Evolutionary conservation across 2,797 vertebrate species (phyloP), one percentile per base, ranked within the genome.

Genomic region (Parotocinclus haroldoi): DNA sequence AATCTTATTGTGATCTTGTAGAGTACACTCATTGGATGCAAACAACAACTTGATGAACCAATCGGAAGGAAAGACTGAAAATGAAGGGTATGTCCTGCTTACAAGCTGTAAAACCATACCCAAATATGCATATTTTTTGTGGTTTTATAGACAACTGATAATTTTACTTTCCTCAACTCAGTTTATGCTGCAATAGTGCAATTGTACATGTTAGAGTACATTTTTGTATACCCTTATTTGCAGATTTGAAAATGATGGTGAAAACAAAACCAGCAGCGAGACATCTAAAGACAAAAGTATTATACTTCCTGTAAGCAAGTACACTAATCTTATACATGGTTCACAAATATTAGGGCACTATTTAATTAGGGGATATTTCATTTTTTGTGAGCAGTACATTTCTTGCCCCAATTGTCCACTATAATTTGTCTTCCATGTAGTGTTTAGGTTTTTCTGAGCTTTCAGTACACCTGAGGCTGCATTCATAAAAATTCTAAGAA

Each of bases 1-100:
- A 14, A 17, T 51, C n/a, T 60, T 10, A 38, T 42, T 46, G 18
- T 38, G 56, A 1, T 49, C 11, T 71, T 60, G 3, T 45, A 71
- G 69, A 49, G 42, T 36, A 50, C 12, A 27, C 39, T 44, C 16
- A n/a, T 50, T 53, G 50, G 57, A 66, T 66, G 49, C 44, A 60
- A 71, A 71, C 50, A 65, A 66, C 58, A 71, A 71, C 55, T 46
- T 60, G 27, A n/a, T 40, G 16, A 7, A 51, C 14, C 2, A 5
- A 27, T 5, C 27, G 5, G 27, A 27, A 2, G 53, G 5, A 17
- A 19, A 69, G 56, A 16, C 59, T n/a, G 59, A 9, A 56, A 19
- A 56, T 42, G 59, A 70, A 50, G 52, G 38, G 19, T 42, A 36
- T 57, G 14, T 11, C 50, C 37, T 13, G 61, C 65, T 39, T 59